These are phyloP conservation scores for Agrotis clavis DNA, from an alignment of 2,888 invertebrate genomes.

Conservation along the genomic window DNA sequence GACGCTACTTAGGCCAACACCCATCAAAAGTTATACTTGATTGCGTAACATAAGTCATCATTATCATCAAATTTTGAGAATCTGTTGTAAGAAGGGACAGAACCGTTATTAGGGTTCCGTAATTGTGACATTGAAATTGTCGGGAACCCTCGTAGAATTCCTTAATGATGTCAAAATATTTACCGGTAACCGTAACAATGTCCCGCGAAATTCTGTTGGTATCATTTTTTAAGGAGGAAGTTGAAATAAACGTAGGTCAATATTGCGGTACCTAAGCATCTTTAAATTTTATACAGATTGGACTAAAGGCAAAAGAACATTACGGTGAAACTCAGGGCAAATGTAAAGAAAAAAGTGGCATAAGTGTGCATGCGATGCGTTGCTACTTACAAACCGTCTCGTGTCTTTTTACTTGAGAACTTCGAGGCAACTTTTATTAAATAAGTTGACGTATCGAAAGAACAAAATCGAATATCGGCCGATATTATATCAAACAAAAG, in stretches of 20 bases:
- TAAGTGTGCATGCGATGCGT: not conserved
- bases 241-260: conserved; percentile 9
- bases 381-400: not conserved
- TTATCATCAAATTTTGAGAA: conserved; percentile 85
- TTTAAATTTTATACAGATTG: not conserved
- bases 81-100: conserved; percentile 76
- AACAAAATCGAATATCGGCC: conserved; percentile 43
- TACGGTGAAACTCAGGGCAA: not conserved
- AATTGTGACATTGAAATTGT: conserved; percentile 63
- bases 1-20: conserved; percentile 73
- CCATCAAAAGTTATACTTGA: conserved; percentile 87
- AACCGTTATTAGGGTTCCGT: conserved; percentile 75
- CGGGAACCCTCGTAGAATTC: conserved; percentile 47
- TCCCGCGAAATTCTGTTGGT: conserved; percentile 26
- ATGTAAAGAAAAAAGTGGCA: not conserved
- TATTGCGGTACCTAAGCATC: not conserved
- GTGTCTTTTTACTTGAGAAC: not conserved
- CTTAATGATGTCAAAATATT: conserved; percentile 57
- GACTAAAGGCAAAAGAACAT: not conserved
- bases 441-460: conserved; percentile 45
- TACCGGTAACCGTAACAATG: conserved; percentile 35
- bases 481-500: conserved; percentile 52
- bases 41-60: conserved; percentile 88
- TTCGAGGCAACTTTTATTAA: conserved; percentile 36
- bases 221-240: conserved; percentile 21